Evolutionary conservation across 2,113 vertebrate genomes (phyloP).

Genomic region (Caranx melampygus): DNA sequence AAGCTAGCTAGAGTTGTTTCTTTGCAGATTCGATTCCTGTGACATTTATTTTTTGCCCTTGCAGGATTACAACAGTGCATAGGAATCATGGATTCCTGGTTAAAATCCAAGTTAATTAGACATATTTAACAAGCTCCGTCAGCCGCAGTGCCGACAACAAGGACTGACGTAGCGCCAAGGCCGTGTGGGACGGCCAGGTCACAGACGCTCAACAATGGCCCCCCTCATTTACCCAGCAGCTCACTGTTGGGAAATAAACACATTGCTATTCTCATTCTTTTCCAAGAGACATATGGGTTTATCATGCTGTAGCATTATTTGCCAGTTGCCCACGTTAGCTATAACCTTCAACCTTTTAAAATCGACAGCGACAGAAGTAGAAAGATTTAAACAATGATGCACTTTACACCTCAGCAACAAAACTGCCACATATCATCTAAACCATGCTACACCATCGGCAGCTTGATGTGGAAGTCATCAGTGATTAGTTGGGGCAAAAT

Average conservation of each 20-base stretch:
- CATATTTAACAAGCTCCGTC: not conserved
- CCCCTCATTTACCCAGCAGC: not conserved
- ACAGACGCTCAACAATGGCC: not conserved
- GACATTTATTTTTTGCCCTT: too few relatives aligned
- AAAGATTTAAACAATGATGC: too few relatives aligned
- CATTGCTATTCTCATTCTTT: not conserved
- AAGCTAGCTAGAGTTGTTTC: too few relatives aligned
- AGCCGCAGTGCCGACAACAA: not conserved
- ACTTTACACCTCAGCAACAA: too few relatives aligned
- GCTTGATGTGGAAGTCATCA: not conserved
- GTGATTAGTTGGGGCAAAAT: constrained; percentile 16
- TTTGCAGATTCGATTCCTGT: too few relatives aligned
- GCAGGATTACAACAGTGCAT: too few relatives aligned
- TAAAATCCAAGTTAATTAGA: not conserved
- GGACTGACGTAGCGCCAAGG: not conserved
- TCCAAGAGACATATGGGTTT: not conserved
- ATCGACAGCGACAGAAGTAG: too few relatives aligned
- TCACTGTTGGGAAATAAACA: not conserved
- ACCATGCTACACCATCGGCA: not conserved
- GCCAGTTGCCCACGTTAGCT: too few relatives aligned
- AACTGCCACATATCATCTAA: too few relatives aligned
- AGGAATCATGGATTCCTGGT: too few relatives aligned
- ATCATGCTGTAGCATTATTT: not conserved
- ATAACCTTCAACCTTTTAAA: too few relatives aligned
- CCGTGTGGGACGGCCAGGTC: not conserved